Conservation (phyloP, 2,797 vertebrate genomes). For the Florisuga fusca region DNA sequence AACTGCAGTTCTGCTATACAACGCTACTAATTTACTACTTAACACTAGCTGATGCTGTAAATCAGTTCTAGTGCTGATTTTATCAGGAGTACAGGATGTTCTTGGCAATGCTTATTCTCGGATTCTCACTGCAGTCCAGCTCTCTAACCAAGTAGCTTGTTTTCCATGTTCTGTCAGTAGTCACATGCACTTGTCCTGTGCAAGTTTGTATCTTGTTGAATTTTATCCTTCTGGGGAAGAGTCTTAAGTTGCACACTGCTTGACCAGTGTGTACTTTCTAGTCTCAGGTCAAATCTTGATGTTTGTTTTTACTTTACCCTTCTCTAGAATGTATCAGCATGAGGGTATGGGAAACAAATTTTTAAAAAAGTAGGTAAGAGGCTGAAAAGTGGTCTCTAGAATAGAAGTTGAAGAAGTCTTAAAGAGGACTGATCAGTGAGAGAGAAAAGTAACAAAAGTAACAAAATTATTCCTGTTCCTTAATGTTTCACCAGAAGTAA, state of each 20-base stretch:
- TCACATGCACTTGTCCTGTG: background rate
- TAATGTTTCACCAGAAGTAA: background rate
- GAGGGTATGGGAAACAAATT: background rate
- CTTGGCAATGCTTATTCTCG: conserved; percentile 26
- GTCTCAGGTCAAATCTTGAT: background rate
- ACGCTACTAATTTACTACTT: conserved; percentile 34
- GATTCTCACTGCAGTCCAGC: conserved; percentile 7
- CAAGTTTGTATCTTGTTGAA: background rate
- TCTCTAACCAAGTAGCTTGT: background rate
- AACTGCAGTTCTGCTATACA: background rate
- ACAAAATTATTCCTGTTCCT: background rate
- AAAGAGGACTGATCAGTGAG: background rate
- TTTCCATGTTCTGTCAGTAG: background rate
- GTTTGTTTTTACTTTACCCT: background rate
- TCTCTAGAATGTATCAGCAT: background rate
- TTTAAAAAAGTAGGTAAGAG: background rate
- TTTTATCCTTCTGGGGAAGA: background rate
- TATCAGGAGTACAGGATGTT: conserved; percentile 32
- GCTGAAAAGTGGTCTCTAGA: background rate
- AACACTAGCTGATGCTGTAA: conserved; percentile 25
- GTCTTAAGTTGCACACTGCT: background rate
- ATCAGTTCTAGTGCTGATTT: conserved; percentile 39
- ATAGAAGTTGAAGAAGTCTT: background rate
- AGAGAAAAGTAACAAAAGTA: background rate
- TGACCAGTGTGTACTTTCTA: background rate